Evolutionary conservation across 2,113 vertebrate genomes (phyloP).

Genomic region (Cinclus mexicanus): DNA sequence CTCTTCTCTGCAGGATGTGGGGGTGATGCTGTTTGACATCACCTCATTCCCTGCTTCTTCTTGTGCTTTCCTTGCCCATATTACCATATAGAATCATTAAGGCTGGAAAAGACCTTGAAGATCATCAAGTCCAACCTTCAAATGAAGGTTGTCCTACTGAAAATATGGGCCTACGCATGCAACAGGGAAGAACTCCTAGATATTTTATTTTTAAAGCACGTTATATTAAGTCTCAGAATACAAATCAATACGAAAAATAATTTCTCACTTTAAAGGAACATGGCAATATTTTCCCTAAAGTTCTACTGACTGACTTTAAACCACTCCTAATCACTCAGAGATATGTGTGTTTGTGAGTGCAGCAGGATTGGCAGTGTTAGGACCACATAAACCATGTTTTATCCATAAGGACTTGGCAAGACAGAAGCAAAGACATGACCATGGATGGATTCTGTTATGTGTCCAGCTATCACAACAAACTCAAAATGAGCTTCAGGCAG

Average conservation of each 20-base stretch:
- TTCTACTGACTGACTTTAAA: background rate
- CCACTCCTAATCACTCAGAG: background rate
- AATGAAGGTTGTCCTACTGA: background rate
- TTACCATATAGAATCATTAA: background rate
- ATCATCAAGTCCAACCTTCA: background rate
- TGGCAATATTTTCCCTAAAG: background rate
- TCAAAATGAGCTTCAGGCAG: background rate
- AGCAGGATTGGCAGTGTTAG: background rate
- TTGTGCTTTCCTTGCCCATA: background rate
- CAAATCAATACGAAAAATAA: background rate
- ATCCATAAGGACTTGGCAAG: background rate
- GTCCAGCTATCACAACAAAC: background rate
- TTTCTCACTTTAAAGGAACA: background rate
- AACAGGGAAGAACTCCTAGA: background rate
- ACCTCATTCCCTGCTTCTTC: background rate
- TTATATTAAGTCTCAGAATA: background rate
- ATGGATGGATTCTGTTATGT: background rate
- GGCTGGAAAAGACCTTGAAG: background rate
- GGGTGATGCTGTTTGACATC: background rate
- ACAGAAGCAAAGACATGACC: background rate
- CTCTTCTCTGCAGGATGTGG: background rate
- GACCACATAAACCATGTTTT: background rate
- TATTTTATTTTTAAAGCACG: too few species aligned
- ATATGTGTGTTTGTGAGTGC: background rate
- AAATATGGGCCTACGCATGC: accelerated